Evolutionary conservation across 2,888 invertebrate species (phyloP).

Genomic region (Cheilosia urbana): DNA sequence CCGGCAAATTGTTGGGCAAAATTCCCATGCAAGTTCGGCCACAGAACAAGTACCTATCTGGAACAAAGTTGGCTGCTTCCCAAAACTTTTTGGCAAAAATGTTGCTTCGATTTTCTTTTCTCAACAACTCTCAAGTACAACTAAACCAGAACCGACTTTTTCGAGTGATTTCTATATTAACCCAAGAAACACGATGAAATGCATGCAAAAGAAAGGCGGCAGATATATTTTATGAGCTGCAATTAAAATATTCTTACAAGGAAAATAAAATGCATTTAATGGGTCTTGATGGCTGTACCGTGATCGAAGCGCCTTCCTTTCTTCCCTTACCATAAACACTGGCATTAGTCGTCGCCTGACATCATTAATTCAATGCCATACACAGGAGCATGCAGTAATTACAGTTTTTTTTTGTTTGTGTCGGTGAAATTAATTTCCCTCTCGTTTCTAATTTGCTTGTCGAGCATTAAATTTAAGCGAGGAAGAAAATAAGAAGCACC

Average conservation of each 20-base stretch:
- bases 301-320: not conserved
- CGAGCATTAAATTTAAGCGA: conserved; percentile 10
- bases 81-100: conserved; percentile 15
- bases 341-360: conserved; percentile 28
- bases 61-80: conserved; percentile 42
- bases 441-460: conserved; percentile 32
- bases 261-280: not conserved
- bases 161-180: not conserved
- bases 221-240: not conserved
- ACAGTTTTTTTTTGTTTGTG: not conserved
- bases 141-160: not conserved
- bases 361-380: conserved; percentile 40
- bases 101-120: conserved; percentile 22
- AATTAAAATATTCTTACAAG: conserved; percentile 4
- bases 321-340: not conserved
- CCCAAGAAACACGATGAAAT: not conserved
- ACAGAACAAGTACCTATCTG: conserved; percentile 20
- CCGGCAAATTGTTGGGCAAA: conserved; percentile 41
- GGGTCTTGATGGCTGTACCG: too few relatives aligned
- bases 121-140: not conserved
- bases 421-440: conserved; percentile 26
- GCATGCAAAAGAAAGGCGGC: not conserved
- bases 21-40: conserved; percentile 23
- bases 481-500: not conserved
- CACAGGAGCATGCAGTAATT: conserved; percentile 32